Conservation (phyloP, 2,888 invertebrate species). For the Temnothorax rugatulus region DNA sequence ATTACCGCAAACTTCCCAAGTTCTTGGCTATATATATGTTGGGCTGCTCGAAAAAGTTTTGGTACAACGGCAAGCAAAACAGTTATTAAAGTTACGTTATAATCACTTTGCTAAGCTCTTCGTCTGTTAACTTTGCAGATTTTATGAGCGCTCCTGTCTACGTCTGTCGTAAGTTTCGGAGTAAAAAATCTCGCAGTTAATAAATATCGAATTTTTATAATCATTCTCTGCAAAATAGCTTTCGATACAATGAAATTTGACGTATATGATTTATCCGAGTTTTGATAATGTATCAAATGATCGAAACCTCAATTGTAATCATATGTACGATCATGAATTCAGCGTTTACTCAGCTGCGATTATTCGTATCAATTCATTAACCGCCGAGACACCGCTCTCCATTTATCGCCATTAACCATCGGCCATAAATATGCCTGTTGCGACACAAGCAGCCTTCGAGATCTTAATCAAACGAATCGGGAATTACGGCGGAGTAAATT, state of each 20-base stretch:
- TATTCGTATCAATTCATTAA: conserved; percentile 31
- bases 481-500: conserved; percentile 50
- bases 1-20: conserved; percentile 33
- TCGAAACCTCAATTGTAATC: neutral
- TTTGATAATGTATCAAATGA: neutral
- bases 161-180: conserved; percentile 18
- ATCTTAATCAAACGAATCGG: conserved; percentile 55
- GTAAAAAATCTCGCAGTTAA: conserved; percentile 32
- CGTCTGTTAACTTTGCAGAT: conserved; percentile 48
- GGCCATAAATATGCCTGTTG: conserved; percentile 38
- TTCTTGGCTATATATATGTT: conserved; percentile 6
- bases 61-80: conserved; percentile 40
- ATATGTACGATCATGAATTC: neutral
- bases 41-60: conserved; percentile 42
- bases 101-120: conserved; percentile 54
- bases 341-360: neutral
- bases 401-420: conserved; percentile 35
- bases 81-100: conserved; percentile 55
- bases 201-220: neutral
- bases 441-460: conserved; percentile 26
- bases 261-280: neutral
- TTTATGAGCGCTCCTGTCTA: conserved; percentile 22
- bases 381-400: neutral
- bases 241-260: neutral
- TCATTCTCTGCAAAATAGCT: neutral